Evolutionary conservation across 2,797 vertebrate genomes (phyloP), one percentile per base, ranked within the genome.

Genomic region (Vireo griseus): DNA sequence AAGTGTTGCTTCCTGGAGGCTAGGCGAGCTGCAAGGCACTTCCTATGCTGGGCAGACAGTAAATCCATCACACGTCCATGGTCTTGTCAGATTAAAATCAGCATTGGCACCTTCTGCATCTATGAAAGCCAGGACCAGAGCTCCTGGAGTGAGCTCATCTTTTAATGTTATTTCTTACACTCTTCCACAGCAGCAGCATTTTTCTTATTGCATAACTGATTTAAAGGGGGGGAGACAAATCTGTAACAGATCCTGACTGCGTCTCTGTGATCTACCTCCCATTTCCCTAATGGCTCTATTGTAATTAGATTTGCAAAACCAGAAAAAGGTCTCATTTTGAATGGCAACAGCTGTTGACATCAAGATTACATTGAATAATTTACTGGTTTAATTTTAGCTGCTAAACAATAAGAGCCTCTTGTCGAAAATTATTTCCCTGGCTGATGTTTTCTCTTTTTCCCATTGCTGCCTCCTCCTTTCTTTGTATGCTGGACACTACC

Each of bases 261-360:
- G 68, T 92, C 74, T 95, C 84, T 95, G 86, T 6, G 52, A 97
- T 97, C 96, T 97, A 93, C 91, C 91, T 97, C 96, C 94, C 97
- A 97, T 98, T 97, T 98, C 97, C 97, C 97, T 97, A 96, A 97
- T 96, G 97, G 86, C 79, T 95, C 88, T 83, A 54, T 96, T 98
- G 97, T 98, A 98, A 98, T 98, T 98, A 97, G 97, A 98, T 98
- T 98, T 98, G 97, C 97, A 97, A 97, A 98, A 98, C 94, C 95
- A 98, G 97, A 90, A 97, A 98, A 98, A 98, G 97, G 98, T 98
- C 98, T 98, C 94, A 94, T 98, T 98, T 96, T 98, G 97, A 98
- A 98, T 97, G 97, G 97, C 96, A 98, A 98, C 98, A 98, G 97
- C 97, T 98, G 97, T 98, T 98, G 98, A 98, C 97, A 98, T 97